Evolutionary conservation across 2,113 vertebrate species (phyloP).

Genomic region (Nibea coibor): DNA sequence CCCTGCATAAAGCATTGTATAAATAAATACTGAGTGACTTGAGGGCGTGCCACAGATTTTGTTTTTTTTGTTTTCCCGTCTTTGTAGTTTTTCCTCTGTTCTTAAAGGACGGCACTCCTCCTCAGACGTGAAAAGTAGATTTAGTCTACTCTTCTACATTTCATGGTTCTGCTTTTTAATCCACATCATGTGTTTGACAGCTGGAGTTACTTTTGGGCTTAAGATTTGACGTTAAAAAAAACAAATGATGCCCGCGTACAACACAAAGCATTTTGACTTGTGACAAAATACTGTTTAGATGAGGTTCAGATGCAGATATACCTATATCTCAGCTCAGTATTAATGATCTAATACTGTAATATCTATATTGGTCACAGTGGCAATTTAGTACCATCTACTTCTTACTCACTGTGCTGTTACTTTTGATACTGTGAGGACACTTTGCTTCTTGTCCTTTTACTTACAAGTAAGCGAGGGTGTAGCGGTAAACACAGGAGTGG

Average conservation of each 20-base stretch:
- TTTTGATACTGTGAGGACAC: too few species aligned
- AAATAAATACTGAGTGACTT: constrained; percentile 41
- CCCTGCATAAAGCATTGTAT: constrained; percentile 15
- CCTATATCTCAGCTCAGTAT: too few species aligned
- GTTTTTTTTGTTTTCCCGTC: not conserved
- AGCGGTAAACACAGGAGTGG: too few species aligned
- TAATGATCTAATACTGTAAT: too few species aligned
- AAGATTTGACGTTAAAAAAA: not conserved
- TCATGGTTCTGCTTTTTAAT: not conserved
- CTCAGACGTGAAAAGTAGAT: not conserved
- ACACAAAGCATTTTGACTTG: not conserved
- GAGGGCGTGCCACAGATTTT: constrained; percentile 1
- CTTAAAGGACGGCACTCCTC: not conserved
- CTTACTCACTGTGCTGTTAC: too few species aligned
- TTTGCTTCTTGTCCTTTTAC: too few species aligned
- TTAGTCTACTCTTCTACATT: not conserved
- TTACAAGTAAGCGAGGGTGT: too few species aligned
- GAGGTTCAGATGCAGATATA: not conserved
- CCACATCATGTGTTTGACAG: not conserved
- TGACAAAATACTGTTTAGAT: not conserved
- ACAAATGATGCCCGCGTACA: too few species aligned
- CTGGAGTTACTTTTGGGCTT: not conserved
- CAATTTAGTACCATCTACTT: too few species aligned
- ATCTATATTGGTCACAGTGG: too few species aligned
- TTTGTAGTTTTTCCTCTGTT: constrained; percentile 19